Base-by-base conservation (phyloP, 1,140 invertebrate species). In the Drosophila cardini region DNA sequence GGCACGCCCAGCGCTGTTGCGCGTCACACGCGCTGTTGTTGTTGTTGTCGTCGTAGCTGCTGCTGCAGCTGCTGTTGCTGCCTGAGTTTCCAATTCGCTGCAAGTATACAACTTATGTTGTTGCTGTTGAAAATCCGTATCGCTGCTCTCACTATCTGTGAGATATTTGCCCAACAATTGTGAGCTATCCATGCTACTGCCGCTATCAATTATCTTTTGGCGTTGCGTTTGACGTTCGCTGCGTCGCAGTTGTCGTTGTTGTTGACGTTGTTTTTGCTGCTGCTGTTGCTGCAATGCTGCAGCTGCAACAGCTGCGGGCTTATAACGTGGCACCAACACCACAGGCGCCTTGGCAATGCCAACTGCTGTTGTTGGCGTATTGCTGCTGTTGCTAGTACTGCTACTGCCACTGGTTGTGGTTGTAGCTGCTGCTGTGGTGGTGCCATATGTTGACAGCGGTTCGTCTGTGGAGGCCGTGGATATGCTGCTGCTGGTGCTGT, bases 401-500 rank as follows among this genome's bases (percentile, higher is more conserved):
- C 34, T 26, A 50, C 36, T 58, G 72, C 32, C 4, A 69, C 32
- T 13, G 38, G 3, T 8, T 34, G 42, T 34, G 56, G 40, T 30
- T n/a, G 56, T 16, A n/a, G 48, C 18, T 48, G 67, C 53, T 7
- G 65, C 18, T n/a, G 63, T 38, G 16, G 45, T 11, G 11, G 46
- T 60, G 55, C 2, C 26, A 46, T 42, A 26, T 18, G 13, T 60
- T n/a, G 60, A n/a, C 8, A 72, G 58, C 36, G 75, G 69, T 18
- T 77, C 87, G 1, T 91, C 90, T 6, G 80, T 82, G 5, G 90
- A 91, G 13, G 78, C 76, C 16, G 90, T 92, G 10, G 91, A 92
- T 16, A 91, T 90, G 68, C 80, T 91, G 65, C 90, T 91, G 69
- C 91, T 91, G 43, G 91, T 92, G 73, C 91, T 92, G 56, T 91